phyloP scores from a whole-genome alignment of 2,113 vertebrate species.

The Cyprinodon variegatus region DNA sequence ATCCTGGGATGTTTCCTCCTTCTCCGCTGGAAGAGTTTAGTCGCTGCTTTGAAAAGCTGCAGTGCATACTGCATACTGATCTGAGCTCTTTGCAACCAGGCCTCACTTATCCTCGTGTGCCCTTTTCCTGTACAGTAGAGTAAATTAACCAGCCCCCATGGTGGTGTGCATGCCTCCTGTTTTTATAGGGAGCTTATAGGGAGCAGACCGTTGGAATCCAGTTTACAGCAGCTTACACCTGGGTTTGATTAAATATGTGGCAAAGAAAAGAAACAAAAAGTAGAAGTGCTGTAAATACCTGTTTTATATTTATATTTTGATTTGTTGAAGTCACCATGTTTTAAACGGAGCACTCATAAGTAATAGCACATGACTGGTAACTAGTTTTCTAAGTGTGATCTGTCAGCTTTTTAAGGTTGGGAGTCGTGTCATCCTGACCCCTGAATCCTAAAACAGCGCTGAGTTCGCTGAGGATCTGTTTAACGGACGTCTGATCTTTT shows the following conservation, averaged over 20 bases:
- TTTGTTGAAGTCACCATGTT: neutral
- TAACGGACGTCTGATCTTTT: slow-evolving; percentile 15
- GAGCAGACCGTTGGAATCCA: slow-evolving; percentile 37
- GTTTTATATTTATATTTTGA: neutral
- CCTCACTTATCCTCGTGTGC: slow-evolving; percentile 5
- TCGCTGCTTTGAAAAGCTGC: slow-evolving; percentile 50
- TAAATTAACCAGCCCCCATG: slow-evolving; percentile 54
- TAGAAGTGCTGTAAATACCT: neutral
- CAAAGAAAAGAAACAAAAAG: neutral
- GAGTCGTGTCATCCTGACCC: neutral
- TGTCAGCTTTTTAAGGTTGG: neutral
- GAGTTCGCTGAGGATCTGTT: slow-evolving; percentile 6
- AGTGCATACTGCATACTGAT: slow-evolving; percentile 40
- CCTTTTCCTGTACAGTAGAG: slow-evolving; percentile 37
- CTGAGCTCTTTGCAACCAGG: slow-evolving; percentile 3
- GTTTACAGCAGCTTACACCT: slow-evolving; percentile 28
- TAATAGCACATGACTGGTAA: neutral
- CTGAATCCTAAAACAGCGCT: neutral
- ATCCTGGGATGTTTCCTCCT: slow-evolving; percentile 67
- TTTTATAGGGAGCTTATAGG: slow-evolving; percentile 29
- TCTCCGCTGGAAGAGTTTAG: slow-evolving; percentile 50
- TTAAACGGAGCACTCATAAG: neutral
- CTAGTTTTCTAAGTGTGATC: slow-evolving; percentile 1
- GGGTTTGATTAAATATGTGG: slow-evolving; percentile 18
- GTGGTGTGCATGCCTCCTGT: slow-evolving; percentile 23